Evolutionary conservation across 1,140 invertebrate genomes (phyloP).

Genomic region (Pseudomyrmex concolor): DNA sequence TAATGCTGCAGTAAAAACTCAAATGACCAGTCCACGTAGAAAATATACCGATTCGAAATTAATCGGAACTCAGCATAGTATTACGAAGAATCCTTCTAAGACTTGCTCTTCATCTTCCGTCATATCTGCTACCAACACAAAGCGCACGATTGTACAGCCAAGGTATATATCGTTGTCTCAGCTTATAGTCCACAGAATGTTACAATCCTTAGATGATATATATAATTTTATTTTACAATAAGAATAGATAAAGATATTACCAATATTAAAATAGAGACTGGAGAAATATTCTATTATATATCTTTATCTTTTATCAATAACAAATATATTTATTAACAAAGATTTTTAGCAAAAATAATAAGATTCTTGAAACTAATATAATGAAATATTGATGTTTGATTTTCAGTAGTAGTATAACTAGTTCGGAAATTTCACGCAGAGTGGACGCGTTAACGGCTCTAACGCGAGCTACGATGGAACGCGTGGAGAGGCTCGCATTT

Average conservation of each 20-base stretch:
- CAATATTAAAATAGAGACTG: too few species aligned
- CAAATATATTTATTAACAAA: neutral
- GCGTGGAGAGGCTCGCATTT: conserved; percentile 87
- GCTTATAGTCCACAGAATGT: too few species aligned
- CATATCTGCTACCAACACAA: conserved; percentile 35
- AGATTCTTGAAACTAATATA: neutral
- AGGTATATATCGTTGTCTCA: conserved; percentile 46
- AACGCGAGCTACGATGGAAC: conserved; percentile 89
- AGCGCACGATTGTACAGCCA: conserved; percentile 49
- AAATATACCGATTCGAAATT: conserved; percentile 60
- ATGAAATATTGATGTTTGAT: conserved; percentile 44
- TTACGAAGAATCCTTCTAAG: conserved; percentile 59
- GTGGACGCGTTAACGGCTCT: conserved; percentile 88
- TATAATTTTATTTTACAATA: too few species aligned
- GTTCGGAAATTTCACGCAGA: conserved; percentile 85
- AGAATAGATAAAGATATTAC: too few species aligned
- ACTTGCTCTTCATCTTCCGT: conserved; percentile 51
- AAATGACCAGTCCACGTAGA: conserved; percentile 61
- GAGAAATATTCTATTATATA: too few species aligned
- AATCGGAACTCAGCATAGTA: conserved; percentile 27
- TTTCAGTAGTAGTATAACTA: conserved; percentile 53
- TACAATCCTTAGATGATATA: too few species aligned
- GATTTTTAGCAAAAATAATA: conserved; percentile 8
- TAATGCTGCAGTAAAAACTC: conserved; percentile 20
- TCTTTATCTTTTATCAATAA: neutral